These are phyloP conservation scores for Okamejei kenojei DNA, from an alignment of 2,797 vertebrate species.

Conservation along the genomic window DNA sequence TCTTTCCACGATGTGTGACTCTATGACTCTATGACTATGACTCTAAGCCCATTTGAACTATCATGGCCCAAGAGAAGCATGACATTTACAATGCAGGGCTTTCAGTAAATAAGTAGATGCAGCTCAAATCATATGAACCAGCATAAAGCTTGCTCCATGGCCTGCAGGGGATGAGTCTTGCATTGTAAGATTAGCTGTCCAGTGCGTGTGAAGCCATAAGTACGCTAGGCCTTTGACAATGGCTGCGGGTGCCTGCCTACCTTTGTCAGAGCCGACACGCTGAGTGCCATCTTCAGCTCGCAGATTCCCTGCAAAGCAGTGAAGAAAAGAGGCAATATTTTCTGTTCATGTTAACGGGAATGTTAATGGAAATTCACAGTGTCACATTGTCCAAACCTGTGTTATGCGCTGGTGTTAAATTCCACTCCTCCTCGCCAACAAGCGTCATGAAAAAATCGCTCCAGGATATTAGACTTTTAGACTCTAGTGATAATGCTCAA, in stretches of 20 bases:
- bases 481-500: too few relatives aligned
- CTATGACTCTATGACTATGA: too few relatives aligned
- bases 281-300: neutral
- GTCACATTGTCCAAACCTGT: neutral
- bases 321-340: neutral
- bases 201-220: conserved; percentile 17
- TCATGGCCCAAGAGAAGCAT: too few relatives aligned
- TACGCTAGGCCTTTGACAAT: neutral
- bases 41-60: too few relatives aligned
- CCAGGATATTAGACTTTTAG: too few relatives aligned
- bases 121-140: too few relatives aligned
- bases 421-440: neutral
- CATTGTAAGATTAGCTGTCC: neutral
- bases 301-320: neutral
- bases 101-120: too few relatives aligned
- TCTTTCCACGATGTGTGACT: too few relatives aligned
- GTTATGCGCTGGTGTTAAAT: neutral
- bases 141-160: too few relatives aligned
- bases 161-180: too few relatives aligned
- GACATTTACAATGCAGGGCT: too few relatives aligned
- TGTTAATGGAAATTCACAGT: neutral
- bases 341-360: neutral
- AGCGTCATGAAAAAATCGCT: neutral
- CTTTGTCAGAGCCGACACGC: neutral
- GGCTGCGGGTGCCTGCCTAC: neutral